Evolutionary conservation across 2,888 invertebrate genomes (phyloP).

Genomic region (Periphyllus acericola): DNA sequence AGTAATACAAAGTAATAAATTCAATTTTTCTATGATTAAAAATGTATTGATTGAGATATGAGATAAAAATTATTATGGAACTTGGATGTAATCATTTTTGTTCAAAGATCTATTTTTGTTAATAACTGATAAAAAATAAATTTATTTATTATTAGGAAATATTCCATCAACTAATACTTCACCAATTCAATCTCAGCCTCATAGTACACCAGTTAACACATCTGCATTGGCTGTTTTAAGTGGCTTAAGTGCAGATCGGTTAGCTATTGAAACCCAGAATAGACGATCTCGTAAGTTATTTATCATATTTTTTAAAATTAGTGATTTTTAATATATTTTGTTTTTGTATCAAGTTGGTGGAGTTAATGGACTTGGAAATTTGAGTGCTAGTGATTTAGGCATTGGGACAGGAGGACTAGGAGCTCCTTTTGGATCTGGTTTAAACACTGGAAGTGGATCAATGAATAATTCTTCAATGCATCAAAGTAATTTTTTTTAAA

Average conservation of each 20-base stretch:
- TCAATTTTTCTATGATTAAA: too few species aligned
- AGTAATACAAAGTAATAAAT: too few species aligned
- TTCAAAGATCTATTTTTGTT: not conserved
- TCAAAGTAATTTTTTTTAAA: constrained; percentile 45
- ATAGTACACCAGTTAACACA: constrained; percentile 69
- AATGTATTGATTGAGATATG: too few species aligned
- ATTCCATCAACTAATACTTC: constrained; percentile 65
- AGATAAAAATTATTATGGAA: too few species aligned
- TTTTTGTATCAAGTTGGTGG: constrained; percentile 44
- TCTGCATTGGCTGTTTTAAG: constrained; percentile 69
- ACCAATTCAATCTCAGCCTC: constrained; percentile 66
- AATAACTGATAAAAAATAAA: not conserved
- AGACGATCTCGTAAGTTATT: constrained; percentile 48
- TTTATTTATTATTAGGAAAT: constrained; percentile 64
- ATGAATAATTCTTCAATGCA: constrained; percentile 53
- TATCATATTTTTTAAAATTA: not conserved
- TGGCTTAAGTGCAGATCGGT: constrained; percentile 55
- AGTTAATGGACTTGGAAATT: constrained; percentile 52
- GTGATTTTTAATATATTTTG: constrained; percentile 1
- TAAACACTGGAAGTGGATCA: constrained; percentile 48
- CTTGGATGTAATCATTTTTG: too few species aligned
- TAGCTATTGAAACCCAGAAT: constrained; percentile 67
- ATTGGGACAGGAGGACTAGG: constrained; percentile 52
- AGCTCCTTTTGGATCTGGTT: constrained; percentile 47
- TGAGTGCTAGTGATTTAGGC: constrained; percentile 53